These are phyloP conservation scores for Bombus soroeensis DNA, from an alignment of 1,140 invertebrate species.

Conservation along the genomic window DNA sequence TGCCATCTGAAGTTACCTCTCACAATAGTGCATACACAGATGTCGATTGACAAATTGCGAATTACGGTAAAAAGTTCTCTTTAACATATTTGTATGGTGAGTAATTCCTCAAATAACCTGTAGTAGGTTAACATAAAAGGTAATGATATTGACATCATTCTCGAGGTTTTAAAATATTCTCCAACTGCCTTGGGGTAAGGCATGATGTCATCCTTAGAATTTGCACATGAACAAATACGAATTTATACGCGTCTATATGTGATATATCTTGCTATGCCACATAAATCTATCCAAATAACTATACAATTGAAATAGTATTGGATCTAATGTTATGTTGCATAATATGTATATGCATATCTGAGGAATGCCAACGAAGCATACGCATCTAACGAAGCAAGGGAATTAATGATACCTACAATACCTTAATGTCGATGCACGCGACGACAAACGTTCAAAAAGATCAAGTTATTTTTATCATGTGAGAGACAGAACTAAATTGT, in stretches of 20 bases:
- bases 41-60: not conserved
- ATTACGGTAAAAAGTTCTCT: not conserved
- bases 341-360: not conserved
- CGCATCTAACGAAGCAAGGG: not conserved
- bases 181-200: not conserved
- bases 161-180: slow-evolving; percentile 23
- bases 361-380: not conserved
- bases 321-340: not conserved
- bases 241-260: slow-evolving; percentile 20
- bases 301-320: not conserved
- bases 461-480: too few species aligned
- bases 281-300: not conserved
- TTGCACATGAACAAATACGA: slow-evolving; percentile 31
- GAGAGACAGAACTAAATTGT: too few species aligned
- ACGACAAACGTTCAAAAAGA: too few species aligned
- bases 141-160: slow-evolving; percentile 38
- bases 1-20: not conserved
- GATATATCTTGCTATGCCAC: not conserved
- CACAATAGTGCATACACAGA: not conserved
- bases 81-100: not conserved
- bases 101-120: not conserved
- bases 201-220: slow-evolving; percentile 45
- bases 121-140: slow-evolving; percentile 12
- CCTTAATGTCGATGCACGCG: too few species aligned
- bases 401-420: not conserved